phyloP scores from a whole-genome alignment of 2,888 invertebrate species.

The Uropetala carovei region DNA sequence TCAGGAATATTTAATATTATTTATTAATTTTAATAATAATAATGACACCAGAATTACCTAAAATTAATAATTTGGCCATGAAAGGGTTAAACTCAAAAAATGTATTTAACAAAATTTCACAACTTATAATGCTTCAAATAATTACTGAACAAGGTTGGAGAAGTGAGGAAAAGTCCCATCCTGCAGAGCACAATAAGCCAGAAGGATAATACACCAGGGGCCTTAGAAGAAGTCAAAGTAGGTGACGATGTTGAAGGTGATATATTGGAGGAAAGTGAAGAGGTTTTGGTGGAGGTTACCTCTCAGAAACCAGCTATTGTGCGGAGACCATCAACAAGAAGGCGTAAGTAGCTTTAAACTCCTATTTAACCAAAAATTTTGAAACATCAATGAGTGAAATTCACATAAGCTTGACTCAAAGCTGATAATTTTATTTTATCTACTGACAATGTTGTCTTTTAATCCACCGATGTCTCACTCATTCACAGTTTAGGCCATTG shows the following conservation, averaged over 20 bases:
- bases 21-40: too few relatives aligned
- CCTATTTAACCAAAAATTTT: too few relatives aligned
- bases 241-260: conserved; percentile 17
- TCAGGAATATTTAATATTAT: too few relatives aligned
- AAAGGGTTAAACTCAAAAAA: too few relatives aligned
- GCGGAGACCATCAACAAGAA: conserved; percentile 36
- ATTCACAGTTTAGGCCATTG: too few relatives aligned
- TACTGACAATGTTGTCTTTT: too few relatives aligned
- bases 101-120: not conserved
- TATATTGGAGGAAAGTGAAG: conserved; percentile 35
- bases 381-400: too few relatives aligned
- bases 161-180: conserved; percentile 46
- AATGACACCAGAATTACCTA: too few relatives aligned
- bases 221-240: not conserved
- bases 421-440: too few relatives aligned
- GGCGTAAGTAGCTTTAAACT: not conserved
- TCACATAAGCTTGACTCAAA: too few relatives aligned
- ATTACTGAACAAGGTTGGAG: conserved; percentile 46
- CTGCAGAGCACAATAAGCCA: conserved; percentile 10
- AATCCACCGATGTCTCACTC: too few relatives aligned
- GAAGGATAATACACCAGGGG: conserved; percentile 20
- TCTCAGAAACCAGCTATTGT: conserved; percentile 28
- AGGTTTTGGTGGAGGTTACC: conserved; percentile 22
- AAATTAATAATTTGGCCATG: too few relatives aligned
- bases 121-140: conserved; percentile 29